A percentile compares a stretch with the other conserved stretches of the same genome.
phyloP scores from a whole-genome alignment of 2,888 invertebrate species.

The Acanthosepion esculentum region DNA sequence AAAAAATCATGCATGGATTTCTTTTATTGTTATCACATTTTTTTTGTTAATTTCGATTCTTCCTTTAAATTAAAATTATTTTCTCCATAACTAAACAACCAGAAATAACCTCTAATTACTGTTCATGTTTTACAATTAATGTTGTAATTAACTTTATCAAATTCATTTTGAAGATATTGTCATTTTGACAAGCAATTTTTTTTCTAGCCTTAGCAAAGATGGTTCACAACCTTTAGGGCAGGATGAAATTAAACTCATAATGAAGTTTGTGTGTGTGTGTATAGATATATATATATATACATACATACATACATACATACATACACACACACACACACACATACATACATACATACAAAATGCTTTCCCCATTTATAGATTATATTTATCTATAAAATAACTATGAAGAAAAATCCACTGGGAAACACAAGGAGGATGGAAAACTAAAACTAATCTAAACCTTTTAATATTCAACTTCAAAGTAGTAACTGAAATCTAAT shows the following conservation, averaged over 20 bases:
- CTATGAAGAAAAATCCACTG: too few species aligned
- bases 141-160: conserved; percentile 6
- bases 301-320: neutral
- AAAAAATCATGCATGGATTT: neutral
- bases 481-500: neutral
- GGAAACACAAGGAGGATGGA: too few species aligned
- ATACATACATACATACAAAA: too few species aligned
- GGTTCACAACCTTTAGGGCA: neutral
- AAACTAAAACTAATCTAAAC: neutral
- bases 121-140: neutral
- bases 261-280: neutral
- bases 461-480: neutral
- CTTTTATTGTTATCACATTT: neutral
- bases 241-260: neutral
- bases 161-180: conserved; percentile 18
- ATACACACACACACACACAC: too few species aligned
- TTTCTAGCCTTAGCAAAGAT: neutral
- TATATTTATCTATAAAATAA: too few species aligned
- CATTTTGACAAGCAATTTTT: neutral
- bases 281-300: too few species aligned
- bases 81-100: neutral
- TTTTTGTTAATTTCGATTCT: neutral
- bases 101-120: neutral
- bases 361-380: too few species aligned
- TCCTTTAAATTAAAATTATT: neutral